Evolutionary conservation across 2,113 vertebrate genomes (phyloP).

Genomic region (Poeciliopsis prolifica): DNA sequence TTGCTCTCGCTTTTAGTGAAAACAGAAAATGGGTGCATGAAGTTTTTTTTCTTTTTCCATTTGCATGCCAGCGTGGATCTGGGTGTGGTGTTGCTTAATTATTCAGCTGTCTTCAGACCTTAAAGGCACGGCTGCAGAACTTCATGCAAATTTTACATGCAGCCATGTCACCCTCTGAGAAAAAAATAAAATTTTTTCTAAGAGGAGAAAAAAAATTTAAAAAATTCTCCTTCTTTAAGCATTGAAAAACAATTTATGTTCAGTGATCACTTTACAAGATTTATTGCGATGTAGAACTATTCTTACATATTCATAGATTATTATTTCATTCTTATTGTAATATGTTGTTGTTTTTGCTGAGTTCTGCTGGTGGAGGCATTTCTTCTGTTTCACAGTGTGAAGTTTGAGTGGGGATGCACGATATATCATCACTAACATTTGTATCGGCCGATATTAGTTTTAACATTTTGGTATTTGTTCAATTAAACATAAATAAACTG

Average conservation of each 20-base stretch:
- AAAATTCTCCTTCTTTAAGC: background rate
- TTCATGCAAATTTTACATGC: background rate
- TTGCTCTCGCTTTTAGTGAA: conserved; percentile 75
- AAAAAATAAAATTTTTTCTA: background rate
- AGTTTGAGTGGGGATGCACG: no score
- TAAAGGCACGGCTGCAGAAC: conserved; percentile 25
- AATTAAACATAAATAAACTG: no score
- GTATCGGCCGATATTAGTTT: no score
- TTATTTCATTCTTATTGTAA: no score
- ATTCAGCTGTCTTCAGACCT: conserved; percentile 16
- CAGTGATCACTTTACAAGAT: background rate
- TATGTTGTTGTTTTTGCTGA: conserved; percentile 16
- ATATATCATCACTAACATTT: no score
- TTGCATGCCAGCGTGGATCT: conserved; percentile 26
- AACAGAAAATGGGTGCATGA: conserved; percentile 44
- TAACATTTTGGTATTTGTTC: no score
- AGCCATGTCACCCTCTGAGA: background rate
- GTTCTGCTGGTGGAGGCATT: conserved; percentile 31
- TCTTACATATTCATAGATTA: no score
- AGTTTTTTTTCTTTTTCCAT: conserved; percentile 40
- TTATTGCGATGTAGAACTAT: no score
- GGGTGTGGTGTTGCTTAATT: background rate
- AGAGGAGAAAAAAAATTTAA: background rate
- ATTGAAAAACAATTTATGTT: background rate
- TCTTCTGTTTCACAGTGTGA: background rate